Evolutionary conservation across 2,888 invertebrate species (phyloP), one percentile per base, ranked within the genome.

Genomic region (Agrenia bidenticulata): DNA sequence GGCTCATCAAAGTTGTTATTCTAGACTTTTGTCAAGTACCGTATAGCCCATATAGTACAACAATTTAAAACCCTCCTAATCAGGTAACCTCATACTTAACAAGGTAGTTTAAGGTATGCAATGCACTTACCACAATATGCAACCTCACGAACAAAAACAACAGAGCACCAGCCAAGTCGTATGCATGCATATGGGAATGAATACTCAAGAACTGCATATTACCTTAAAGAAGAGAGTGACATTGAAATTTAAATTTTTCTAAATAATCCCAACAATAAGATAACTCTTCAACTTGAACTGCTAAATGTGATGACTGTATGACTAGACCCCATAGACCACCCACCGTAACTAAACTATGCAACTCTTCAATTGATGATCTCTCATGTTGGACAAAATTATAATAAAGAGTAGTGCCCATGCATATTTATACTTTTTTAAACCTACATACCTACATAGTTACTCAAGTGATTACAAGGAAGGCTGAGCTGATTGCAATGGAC

Each of bases 1-100:
- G 15, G 7, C 15, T 17, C 45, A 45, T 45, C 45, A n/a, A 45
- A 45, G 45, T 45, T 45, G 45, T 45, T 45, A 45, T 45, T 45
- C 45, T 45, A 45, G 45, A 45, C 45, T 45, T 45, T 45, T 45
- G 45, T 45, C 45, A 15, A 45, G 45, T 45, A 45, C 45, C 45
- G 45, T 45, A 15, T 45, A 19, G 15, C 5, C n/a, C 4, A 15
- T 39, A n/a, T 32, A 32, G 32, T 32, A 32, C 32, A 32, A 4
- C 32, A n/a, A n/a, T n/a, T 32, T 32, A 32, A 32, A 32, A 32
- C 4, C 32, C 32, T 32, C 32, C 32, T 32, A 32, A 32, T 32
- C 32, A 32, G 32, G 32, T 32, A 32, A 32, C 32, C 32, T 32
- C 32, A 32, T 32, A 32, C 32, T 32, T 32, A 32, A 32, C 32